Conservation (phyloP, 2,888 invertebrate species). For the Drosophila ezoana region DNA sequence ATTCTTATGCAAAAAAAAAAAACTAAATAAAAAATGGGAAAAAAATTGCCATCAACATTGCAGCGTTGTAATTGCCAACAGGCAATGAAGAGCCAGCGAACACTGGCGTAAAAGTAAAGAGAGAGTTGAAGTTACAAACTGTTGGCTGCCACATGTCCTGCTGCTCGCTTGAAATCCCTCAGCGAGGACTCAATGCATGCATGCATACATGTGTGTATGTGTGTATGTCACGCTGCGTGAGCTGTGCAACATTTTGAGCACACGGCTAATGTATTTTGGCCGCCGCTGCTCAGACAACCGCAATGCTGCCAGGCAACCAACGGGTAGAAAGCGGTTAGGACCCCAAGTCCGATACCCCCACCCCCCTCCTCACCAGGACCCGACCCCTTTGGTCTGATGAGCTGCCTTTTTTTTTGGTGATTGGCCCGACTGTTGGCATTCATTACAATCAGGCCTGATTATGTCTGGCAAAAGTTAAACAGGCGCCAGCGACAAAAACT, state of each 20-base stretch:
- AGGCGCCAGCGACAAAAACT: constrained; percentile 49
- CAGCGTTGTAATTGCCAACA: constrained; percentile 76
- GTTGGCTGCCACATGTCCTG: constrained; percentile 60
- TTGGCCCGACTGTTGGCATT: constrained; percentile 47
- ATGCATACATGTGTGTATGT: constrained; percentile 15
- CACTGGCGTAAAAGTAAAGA: constrained; percentile 6
- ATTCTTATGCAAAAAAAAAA: constrained; percentile 45
- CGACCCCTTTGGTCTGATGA: constrained; percentile 26
- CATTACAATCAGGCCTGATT: constrained; percentile 69
- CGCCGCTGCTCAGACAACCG: constrained; percentile 57
- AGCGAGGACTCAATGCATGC: constrained; percentile 36
- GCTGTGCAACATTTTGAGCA: constrained; percentile 54
- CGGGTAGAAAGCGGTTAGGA: constrained; percentile 7
- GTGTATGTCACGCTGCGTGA: constrained; percentile 42
- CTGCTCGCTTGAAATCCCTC: constrained; percentile 49
- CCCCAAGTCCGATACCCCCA: background rate
- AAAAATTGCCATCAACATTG: constrained; percentile 68
- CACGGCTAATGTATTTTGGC: constrained; percentile 72
- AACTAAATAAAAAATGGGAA: constrained; percentile 29
- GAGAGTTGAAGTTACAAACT: constrained; percentile 41
- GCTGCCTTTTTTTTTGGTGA: constrained; percentile 31
- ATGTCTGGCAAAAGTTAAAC: constrained; percentile 59
- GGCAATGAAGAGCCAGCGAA: constrained; percentile 52
- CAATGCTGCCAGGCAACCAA: constrained; percentile 21
- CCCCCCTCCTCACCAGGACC: background rate